Conservation (phyloP, 2,113 vertebrate genomes). For the Phrynocephalus versicolor region DNA sequence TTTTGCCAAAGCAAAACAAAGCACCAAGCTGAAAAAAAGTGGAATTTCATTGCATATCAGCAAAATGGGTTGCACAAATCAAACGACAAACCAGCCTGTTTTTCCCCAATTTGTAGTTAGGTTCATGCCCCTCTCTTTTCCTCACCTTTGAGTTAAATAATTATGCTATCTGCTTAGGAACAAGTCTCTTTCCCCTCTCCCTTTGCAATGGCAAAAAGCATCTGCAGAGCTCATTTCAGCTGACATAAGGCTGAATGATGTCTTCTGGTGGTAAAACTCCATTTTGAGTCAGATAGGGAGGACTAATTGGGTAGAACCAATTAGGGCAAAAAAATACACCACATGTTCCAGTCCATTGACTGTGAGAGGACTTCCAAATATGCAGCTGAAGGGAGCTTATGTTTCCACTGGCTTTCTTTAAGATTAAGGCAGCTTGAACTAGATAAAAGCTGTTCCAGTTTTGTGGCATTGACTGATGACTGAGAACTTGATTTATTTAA, state of each 20-base stretch:
- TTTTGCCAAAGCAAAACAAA: no score
- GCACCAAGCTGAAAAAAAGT: no score
- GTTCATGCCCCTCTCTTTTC: no score
- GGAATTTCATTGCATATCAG: no score
- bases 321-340: conserved; percentile 15
- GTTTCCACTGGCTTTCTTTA: background rate
- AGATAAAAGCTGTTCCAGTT: background rate
- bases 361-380: background rate
- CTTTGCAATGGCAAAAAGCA: background rate
- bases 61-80: no score
- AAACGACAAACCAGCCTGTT: no score
- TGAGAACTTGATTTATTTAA: conserved; percentile 2
- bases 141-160: background rate
- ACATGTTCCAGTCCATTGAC: background rate
- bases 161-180: background rate
- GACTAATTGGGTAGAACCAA: conserved; percentile 23
- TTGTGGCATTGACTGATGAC: conserved; percentile 5
- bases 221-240: background rate
- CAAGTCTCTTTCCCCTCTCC: background rate
- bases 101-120: no score
- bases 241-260: background rate
- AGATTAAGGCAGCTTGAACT: background rate
- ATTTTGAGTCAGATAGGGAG: background rate
- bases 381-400: background rate
- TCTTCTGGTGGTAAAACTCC: background rate